phyloP scores from a whole-genome alignment of 2,113 vertebrate species.

The Heterotis niloticus region DNA sequence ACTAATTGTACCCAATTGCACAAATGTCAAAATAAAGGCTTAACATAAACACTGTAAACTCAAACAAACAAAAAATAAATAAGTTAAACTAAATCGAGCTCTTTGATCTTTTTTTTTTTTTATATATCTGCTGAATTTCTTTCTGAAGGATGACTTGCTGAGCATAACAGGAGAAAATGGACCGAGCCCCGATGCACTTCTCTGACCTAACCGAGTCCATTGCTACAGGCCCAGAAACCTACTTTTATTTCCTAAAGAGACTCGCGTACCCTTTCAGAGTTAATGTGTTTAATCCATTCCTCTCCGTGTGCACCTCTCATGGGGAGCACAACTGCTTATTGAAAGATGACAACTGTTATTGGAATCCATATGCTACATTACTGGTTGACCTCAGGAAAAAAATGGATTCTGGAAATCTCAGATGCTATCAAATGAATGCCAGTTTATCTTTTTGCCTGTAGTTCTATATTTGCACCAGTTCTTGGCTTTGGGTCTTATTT shows the following conservation, averaged over 20 bases:
- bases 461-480: neutral
- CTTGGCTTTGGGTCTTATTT: neutral
- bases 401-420: neutral
- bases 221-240: conserved; percentile 62
- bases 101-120: neutral
- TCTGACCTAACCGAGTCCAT: conserved; percentile 50
- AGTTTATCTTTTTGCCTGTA: neutral
- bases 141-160: neutral
- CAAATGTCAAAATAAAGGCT: too few relatives aligned
- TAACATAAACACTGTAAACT: too few relatives aligned
- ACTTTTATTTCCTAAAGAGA: conserved; percentile 46
- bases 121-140: neutral
- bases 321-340: neutral
- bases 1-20: too few relatives aligned
- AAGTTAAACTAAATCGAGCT: too few relatives aligned
- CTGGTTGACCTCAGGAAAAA: too few relatives aligned
- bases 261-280: neutral
- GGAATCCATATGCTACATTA: too few relatives aligned
- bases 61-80: too few relatives aligned
- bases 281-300: conserved; percentile 18
- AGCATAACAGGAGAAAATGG: conserved; percentile 6
- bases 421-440: neutral
- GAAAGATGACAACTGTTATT: neutral
- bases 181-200: conserved; percentile 28
- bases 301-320: neutral